Evolutionary conservation across 1,140 invertebrate genomes (phyloP).

Genomic region (Ectropis grisescens): DNA sequence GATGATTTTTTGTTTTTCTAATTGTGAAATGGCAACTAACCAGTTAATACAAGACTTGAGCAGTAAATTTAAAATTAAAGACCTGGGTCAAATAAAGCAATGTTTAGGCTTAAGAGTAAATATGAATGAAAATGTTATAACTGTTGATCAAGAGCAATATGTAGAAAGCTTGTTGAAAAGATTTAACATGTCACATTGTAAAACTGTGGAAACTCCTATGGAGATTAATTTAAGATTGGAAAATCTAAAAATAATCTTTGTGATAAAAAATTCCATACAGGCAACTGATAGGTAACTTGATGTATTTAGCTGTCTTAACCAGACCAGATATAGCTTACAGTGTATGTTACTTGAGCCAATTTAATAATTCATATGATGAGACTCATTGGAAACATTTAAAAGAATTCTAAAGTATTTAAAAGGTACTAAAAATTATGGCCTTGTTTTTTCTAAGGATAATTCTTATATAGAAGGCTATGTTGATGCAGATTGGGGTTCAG

Average conservation of each 20-base stretch:
- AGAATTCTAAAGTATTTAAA: conserved; percentile 11
- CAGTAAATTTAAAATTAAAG: too few species aligned
- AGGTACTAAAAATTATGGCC: conserved; percentile 1
- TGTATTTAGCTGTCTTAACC: conserved; percentile 11
- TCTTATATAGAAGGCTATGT: conserved; percentile 1
- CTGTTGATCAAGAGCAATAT: neutral
- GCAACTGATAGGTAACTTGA: conserved; percentile 5
- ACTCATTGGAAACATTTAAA: conserved; percentile 1
- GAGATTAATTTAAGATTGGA: conserved; percentile 6
- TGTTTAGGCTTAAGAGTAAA: neutral
- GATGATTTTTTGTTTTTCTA: neutral
- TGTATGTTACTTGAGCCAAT: conserved; percentile 11
- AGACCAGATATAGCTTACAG: conserved; percentile 11
- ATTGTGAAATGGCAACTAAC: neutral
- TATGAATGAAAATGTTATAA: neutral
- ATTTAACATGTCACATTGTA: too few species aligned
- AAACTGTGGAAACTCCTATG: conserved; percentile 7
- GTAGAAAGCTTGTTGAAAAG: neutral
- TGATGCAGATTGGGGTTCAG: neutral
- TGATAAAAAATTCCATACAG: conserved; percentile 4
- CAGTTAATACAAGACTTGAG: too few species aligned
- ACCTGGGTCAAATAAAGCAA: neutral
- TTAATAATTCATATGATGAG: conserved; percentile 10
- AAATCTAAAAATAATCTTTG: conserved; percentile 1
- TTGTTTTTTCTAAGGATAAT: conserved; percentile 8